Conservation (phyloP, 2,113 vertebrate species). For the Cryptotis parvus region DNA sequence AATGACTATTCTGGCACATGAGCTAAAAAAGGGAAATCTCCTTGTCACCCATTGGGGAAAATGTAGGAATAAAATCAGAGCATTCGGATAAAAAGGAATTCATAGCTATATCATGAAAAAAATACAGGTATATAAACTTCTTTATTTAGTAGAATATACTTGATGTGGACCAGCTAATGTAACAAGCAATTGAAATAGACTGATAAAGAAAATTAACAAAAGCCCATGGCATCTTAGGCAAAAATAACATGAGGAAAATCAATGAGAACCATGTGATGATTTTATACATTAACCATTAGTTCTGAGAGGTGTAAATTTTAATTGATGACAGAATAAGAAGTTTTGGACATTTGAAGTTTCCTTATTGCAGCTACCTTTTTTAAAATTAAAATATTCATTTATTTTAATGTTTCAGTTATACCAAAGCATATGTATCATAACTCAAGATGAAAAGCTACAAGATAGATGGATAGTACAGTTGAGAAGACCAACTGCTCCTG, state of each 20-base stretch:
- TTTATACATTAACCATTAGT: not conserved
- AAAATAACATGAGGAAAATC: not conserved
- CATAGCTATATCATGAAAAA: not conserved
- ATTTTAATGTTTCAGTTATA: too few relatives aligned
- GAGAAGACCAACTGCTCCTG: too few relatives aligned
- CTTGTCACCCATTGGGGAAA: constrained; percentile 15
- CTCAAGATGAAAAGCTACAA: too few relatives aligned
- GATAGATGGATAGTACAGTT: too few relatives aligned
- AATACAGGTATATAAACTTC: not conserved
- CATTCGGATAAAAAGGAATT: not conserved
- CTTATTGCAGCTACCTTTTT: not conserved
- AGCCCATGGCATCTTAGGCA: not conserved
- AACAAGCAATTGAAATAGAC: constrained; percentile 35
- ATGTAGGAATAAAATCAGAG: constrained; percentile 4
- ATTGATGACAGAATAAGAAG: not conserved
- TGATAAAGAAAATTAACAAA: constrained; percentile 3
- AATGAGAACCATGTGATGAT: not conserved
- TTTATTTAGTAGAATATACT: constrained; percentile 44
- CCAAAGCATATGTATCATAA: too few relatives aligned
- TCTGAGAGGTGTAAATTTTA: not conserved
- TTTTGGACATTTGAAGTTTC: not conserved
- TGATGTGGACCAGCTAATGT: not conserved
- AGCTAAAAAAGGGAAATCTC: not conserved
- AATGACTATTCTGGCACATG: not conserved
- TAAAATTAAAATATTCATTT: too few relatives aligned